phyloP scores from a whole-genome alignment of 2,797 vertebrate species.

The Bryconaethiops microstoma region DNA sequence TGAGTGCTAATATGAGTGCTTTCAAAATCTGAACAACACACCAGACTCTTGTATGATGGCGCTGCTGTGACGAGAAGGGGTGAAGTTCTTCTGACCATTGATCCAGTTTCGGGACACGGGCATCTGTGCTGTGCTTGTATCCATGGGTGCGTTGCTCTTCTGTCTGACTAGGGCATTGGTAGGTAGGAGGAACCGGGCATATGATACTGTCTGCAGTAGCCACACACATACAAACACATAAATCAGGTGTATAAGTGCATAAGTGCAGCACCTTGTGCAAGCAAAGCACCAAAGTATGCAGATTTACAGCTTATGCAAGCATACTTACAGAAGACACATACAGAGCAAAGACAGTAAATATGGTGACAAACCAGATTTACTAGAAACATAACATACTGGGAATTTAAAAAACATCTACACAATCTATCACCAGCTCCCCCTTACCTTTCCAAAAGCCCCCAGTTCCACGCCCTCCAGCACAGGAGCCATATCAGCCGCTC shows the following conservation, averaged over 20 bases:
- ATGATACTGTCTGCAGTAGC: slow-evolving; percentile 88
- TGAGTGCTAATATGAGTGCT: background rate
- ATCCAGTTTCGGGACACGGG: slow-evolving; percentile 73
- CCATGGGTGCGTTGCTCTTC: slow-evolving; percentile 76
- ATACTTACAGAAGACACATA: background rate
- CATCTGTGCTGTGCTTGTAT: slow-evolving; percentile 71
- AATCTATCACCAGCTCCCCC: background rate
- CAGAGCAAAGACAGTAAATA: background rate
- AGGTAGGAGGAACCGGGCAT: slow-evolving; percentile 91
- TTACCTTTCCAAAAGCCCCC: slow-evolving; percentile 89
- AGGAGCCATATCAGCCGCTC: slow-evolving; percentile 84
- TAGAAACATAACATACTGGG: background rate
- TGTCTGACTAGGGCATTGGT: slow-evolving; percentile 90
- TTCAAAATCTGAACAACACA: slow-evolving; percentile 55
- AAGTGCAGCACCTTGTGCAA: background rate
- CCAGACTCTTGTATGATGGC: slow-evolving; percentile 66
- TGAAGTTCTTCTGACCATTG: slow-evolving; percentile 75
- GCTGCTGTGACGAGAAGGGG: slow-evolving; percentile 70
- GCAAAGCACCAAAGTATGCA: background rate
- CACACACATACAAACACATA: background rate
- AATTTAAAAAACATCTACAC: background rate
- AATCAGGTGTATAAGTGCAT: background rate
- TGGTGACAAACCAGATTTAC: background rate
- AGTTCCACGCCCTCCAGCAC: slow-evolving; percentile 91
- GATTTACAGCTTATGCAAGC: background rate